Evolutionary conservation across 2,888 invertebrate genomes (phyloP).

Genomic region (Tineola bisselliella): DNA sequence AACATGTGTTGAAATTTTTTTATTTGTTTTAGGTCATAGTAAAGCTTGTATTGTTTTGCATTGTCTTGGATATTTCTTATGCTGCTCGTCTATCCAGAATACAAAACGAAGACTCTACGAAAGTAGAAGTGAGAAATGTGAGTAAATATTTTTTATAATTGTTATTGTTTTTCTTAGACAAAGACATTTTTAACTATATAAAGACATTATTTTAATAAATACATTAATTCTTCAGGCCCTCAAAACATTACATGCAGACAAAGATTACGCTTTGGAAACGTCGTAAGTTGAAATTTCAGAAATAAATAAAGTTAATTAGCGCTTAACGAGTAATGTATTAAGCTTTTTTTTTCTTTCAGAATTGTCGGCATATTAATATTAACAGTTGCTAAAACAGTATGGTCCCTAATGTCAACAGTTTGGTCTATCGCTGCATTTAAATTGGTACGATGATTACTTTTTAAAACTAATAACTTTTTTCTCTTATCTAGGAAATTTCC

Average conservation of each 20-base stretch:
- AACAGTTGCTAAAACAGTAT: constrained; percentile 7
- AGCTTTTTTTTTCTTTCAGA: constrained; percentile 8
- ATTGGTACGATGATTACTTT: constrained; percentile 1
- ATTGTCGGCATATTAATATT: background rate
- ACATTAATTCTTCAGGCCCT: background rate
- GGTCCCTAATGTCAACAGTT: background rate
- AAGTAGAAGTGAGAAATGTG: background rate
- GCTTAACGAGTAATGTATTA: background rate
- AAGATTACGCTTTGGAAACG: background rate
- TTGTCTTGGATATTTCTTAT: background rate
- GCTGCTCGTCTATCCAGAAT: background rate
- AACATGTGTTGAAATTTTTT: too few relatives aligned
- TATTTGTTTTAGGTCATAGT: background rate
- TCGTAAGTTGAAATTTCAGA: background rate
- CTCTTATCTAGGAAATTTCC: too few relatives aligned
- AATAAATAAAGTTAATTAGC: too few relatives aligned
- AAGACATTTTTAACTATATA: too few relatives aligned
- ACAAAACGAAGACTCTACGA: background rate
- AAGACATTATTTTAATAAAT: background rate
- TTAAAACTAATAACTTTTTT: too few relatives aligned
- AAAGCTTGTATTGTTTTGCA: background rate
- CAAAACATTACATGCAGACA: background rate
- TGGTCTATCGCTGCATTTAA: constrained; percentile 12
- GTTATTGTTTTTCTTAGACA: too few relatives aligned
- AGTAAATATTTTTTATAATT: too few relatives aligned